Base-by-base conservation (phyloP, 2,797 vertebrate genomes). In the Poeciliopsis gracilis region DNA sequence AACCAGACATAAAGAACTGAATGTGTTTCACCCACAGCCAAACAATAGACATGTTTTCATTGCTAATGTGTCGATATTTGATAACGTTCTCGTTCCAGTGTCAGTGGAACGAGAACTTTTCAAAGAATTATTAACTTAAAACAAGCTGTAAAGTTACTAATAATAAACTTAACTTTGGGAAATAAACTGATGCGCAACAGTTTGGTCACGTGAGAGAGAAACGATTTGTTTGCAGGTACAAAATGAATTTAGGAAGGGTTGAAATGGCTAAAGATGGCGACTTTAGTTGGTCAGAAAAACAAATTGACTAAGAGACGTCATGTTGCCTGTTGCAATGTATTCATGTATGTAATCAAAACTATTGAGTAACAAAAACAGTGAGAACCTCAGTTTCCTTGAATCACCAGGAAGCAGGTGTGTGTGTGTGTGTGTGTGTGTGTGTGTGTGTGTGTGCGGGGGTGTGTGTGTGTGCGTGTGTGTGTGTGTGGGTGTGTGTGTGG, bases 341-440 rank as follows among this genome's bases (percentile, higher is more conserved):
- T 12, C 36, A 70, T 38, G 18, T 20, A 20, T 15, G 38, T 41
- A 4, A 53, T 73, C 47, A 41, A 53, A 23, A 23, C 47, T 38
- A 38, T 16, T 25, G 72, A 25, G 18, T 53, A 55, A 25, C 12
- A 47, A 57, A 63, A 76, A 38, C 25, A 41, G 28, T 49, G 45
- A 30, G 5, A 70, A 33, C 73, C 12, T 53, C 72, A 73, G 53
- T 57, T 74, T 45, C 51, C 79, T 82, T 81, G 5, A 77, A 43
- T 8, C 61, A 33, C n/a, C 59, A 77, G 1, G 23, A 33, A 47
- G 57, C 38, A 69, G 15, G 53, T 84, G 81, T 84, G 38, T 15
- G n/a, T 57, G 12, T 25, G 77, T 12, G 69, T 41, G 36, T 80
- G 47, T 20, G 47, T 49, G 47, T 7, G 46, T 5, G 4, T 0